These are phyloP conservation scores for Frankliniella intonsa DNA, from an alignment of 2,888 invertebrate species.

Conservation along the genomic window DNA sequence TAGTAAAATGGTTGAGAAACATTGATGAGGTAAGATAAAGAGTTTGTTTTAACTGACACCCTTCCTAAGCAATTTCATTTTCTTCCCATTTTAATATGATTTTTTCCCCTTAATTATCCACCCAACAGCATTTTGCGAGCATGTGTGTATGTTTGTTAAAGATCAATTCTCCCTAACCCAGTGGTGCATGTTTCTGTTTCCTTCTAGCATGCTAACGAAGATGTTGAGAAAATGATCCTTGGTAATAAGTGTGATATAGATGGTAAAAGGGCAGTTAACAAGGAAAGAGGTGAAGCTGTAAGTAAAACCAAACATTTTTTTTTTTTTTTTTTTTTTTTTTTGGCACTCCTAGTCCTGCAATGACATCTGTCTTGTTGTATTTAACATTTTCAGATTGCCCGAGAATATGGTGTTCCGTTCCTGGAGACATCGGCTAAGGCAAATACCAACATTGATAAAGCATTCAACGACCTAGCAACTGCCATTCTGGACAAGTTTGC, in stretches of 20 bases:
- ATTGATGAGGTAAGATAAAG: conserved; percentile 78
- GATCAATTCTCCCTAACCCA: neutral
- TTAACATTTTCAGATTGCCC: conserved; percentile 68
- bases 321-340: conserved; percentile 31
- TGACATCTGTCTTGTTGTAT: neutral
- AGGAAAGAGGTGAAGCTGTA: conserved; percentile 88
- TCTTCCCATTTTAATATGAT: neutral
- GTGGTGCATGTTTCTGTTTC: conserved; percentile 35
- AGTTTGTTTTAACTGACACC: conserved; percentile 26
- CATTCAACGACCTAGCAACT: conserved; percentile 91
- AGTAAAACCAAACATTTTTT: conserved; percentile 47
- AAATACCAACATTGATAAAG: conserved; percentile 93
- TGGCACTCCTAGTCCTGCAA: too few species aligned
- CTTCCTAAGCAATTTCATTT: conserved; percentile 20
- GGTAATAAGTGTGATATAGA: conserved; percentile 99
- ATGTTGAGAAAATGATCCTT: conserved; percentile 97
- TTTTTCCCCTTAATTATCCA: conserved; percentile 5
- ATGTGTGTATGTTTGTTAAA: neutral
- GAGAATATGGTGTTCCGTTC: conserved; percentile 92
- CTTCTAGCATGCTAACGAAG: conserved; percentile 90
- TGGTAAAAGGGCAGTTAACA: conserved; percentile 87
- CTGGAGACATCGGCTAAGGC: conserved; percentile 98
- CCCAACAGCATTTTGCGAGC: conserved; percentile 18
- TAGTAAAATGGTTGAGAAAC: conserved; percentile 96
- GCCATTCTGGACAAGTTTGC: conserved; percentile 90